A percentile compares a stretch with the other conserved stretches of the same genome.
Evolutionary conservation across 2,888 invertebrate genomes (phyloP).

Genomic region (Ennomos quercinarius): DNA sequence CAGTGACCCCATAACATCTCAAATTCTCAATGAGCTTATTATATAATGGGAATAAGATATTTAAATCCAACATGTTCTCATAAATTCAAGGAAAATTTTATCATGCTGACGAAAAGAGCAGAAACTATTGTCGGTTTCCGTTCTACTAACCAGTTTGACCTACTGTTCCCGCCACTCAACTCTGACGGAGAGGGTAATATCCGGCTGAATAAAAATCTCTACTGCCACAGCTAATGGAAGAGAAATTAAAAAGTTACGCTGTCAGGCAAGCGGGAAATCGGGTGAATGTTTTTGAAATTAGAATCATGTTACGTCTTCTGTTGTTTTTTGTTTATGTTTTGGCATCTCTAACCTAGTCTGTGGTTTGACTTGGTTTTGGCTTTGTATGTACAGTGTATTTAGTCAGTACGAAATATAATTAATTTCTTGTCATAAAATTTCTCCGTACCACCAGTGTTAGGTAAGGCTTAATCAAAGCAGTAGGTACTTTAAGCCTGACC

Average conservation of each 20-base stretch:
- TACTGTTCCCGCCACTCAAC: slow-evolving; percentile 31
- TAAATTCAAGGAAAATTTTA: too few species aligned
- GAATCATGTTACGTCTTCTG: slow-evolving; percentile 6
- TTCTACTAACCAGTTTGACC: slow-evolving; percentile 25
- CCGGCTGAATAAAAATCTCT: slow-evolving; percentile 45
- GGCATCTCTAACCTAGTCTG: neutral
- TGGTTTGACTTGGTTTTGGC: too few species aligned
- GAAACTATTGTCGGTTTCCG: slow-evolving; percentile 20
- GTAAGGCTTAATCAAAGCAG: too few species aligned
- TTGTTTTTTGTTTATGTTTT: neutral
- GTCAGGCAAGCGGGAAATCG: slow-evolving; percentile 21
- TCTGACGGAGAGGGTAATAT: slow-evolving; percentile 39
- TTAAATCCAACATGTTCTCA: too few species aligned
- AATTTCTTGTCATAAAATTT: too few species aligned
- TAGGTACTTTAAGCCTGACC: too few species aligned
- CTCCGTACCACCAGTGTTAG: too few species aligned
- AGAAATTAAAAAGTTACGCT: slow-evolving; percentile 41
- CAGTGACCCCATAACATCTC: too few species aligned
- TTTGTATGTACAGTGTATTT: too few species aligned
- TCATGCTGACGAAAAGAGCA: slow-evolving; percentile 1
- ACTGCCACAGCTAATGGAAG: slow-evolving; percentile 35
- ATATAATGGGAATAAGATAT: too few species aligned
- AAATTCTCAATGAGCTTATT: too few species aligned
- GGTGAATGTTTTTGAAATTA: slow-evolving; percentile 16
- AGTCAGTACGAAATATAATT: too few species aligned